Base-by-base conservation (phyloP, 2,888 invertebrate species). In the Timandra comae region DNA sequence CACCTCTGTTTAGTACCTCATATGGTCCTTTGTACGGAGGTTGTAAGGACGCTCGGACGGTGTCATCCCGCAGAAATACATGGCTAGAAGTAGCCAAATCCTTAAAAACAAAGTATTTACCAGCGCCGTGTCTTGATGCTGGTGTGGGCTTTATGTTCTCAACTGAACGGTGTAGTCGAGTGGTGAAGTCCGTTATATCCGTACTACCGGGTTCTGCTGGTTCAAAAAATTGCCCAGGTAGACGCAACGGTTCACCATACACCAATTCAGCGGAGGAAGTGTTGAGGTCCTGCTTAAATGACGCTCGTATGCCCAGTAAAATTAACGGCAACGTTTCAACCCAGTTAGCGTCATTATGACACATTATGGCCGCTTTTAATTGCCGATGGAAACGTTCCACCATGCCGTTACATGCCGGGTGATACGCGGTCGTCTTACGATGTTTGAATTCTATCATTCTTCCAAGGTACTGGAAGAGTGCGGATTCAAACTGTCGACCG, bases 301-400 rank as follows among this genome's bases (percentile, higher is more conserved):
- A 25, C 3, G 22, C 20, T 7, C 38, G 27, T 1, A 42, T 35
- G 1, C 42, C 42, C 1, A 42, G 13, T 8, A 42, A n/a, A 1
- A 38, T 33, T 1, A 38, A 6, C 1, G 42, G 42, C 3, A 39
- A 12, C 2, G 10, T 30, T 13, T 30, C 31, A 8, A 11, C 11
- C 38, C 42, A 42, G 3, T 20, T 11, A 2, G 12, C 5, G 7
- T 23, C 28, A 6, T 29, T 22, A 13, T 42, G 42, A 11, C 38
- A 38, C 33, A 34, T 38, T 1, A 38, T 29, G 7, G 38, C 42
- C 0, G 29, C 31, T 9, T 38, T 43, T 0, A 43, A 24, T 8
- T 38, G 41, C 7, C 45, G 29, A 9, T 81, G 77, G 32, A 65
- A 46, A 4, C 53, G 11, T 22, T 57, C 52, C 4, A 55, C 32